Percentiles rank a stretch among this genome's conserved stretches.
phyloP scores from a whole-genome alignment of 2,797 vertebrate species.

The Chaetophractus vellerosus region DNA sequence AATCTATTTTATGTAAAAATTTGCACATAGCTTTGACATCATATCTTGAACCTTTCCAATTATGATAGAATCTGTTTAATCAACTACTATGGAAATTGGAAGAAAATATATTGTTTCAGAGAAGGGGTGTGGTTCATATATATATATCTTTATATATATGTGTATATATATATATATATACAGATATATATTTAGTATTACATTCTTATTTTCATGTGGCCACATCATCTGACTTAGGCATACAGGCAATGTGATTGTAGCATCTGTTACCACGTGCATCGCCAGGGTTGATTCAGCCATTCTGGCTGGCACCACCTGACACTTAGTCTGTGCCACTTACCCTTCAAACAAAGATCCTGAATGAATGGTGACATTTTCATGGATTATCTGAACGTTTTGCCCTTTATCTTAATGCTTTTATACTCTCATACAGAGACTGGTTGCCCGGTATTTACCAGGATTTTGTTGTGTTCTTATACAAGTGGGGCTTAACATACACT shows the following conservation, averaged over 20 bases:
- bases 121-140: background rate
- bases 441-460: background rate
- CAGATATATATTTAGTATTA: background rate
- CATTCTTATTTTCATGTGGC: slow-evolving; percentile 9
- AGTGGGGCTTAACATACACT: background rate
- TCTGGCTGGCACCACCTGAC: slow-evolving; percentile 58
- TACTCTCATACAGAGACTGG: background rate
- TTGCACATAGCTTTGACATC: background rate
- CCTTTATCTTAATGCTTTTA: slow-evolving; percentile 67
- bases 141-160: background rate
- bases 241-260: background rate
- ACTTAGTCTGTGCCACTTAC: slow-evolving; percentile 68
- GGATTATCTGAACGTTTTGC: slow-evolving; percentile 75
- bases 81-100: background rate
- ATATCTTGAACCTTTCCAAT: background rate
- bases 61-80: background rate
- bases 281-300: background rate
- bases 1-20: background rate
- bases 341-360: slow-evolving; percentile 75
- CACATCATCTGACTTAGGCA: background rate
- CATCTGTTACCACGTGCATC: slow-evolving; percentile 43
- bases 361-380: slow-evolving; percentile 78
- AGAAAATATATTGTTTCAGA: background rate
- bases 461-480: slow-evolving; percentile 37
- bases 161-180: too few species aligned